Evolutionary conservation across 37 sponge, comb jelly and placozoan species (phyloP).

Genomic region (Aplysina aerophoba): DNA sequence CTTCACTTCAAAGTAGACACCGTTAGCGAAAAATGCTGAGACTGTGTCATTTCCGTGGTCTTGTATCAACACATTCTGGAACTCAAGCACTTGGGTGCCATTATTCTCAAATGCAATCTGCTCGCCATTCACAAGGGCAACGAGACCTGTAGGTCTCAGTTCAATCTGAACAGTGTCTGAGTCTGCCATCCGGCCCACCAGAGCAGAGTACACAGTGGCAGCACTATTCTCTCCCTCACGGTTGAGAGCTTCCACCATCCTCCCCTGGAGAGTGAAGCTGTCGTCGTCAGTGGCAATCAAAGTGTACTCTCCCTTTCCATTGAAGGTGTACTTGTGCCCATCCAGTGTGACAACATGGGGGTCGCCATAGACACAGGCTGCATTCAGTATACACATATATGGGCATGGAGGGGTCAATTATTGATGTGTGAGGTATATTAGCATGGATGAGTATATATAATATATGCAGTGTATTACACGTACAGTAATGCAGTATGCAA

Average conservation of each 20-base stretch:
- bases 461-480: no score
- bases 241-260: conserved; percentile 35
- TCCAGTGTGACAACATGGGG: conserved; percentile 66
- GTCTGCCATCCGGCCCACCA: conserved; percentile 40
- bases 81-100: neutral
- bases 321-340: conserved; percentile 71
- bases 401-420: no score
- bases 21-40: conserved; percentile 20
- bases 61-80: neutral
- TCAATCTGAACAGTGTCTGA: conserved; percentile 63
- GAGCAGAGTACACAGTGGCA: conserved; percentile 65
- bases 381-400: neutral
- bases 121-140: conserved; percentile 28
- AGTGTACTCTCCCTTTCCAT: conserved; percentile 67
- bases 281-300: conserved; percentile 38
- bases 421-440: no score
- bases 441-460: no score
- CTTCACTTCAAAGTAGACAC: conserved; percentile 18
- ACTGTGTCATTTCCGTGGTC: conserved; percentile 28
- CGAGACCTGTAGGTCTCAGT: conserved; percentile 2
- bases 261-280: conserved; percentile 47
- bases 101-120: neutral
- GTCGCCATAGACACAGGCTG: conserved; percentile 44
- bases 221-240: neutral
- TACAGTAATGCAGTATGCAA: no score